Evolutionary conservation across 2,888 invertebrate genomes (phyloP), one percentile per base, ranked within the genome.

Genomic region (Andrena praecox): DNA sequence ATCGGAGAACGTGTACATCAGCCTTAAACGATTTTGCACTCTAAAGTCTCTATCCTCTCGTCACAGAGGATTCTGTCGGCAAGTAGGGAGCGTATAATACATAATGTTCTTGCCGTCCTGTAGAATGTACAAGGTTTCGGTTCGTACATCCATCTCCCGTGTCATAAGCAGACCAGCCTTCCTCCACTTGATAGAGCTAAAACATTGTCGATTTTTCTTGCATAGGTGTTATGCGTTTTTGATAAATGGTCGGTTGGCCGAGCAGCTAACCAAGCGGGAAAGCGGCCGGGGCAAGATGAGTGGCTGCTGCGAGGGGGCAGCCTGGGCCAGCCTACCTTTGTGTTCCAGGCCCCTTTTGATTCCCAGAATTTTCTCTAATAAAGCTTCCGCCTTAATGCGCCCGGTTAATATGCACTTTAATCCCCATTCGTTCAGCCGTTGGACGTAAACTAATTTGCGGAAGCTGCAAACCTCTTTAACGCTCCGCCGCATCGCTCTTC

Each of bases 191-290:
- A 77, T 60, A 54, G 84, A 85, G 88, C 88, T 88, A 89, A 90
- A 91, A 91, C 91, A 90, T 89, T 87, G 89, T 90, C 91, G 90
- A 91, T 91, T 91, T 91, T 91, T 91, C 91, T 91, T 90, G 90
- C 91, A 91, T 91, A 90, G 89, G 89, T 90, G 89, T 90, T 89
- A 85, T 72, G 87, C 87, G 85, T 85, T 87, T 90, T 90, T 91
- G 91, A 91, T 91, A 90, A 91, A 91, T 91, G 90, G 86, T 85
- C 72, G 76, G 79, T 75, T 72, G 74, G 82, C 66, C 82, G 77
- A 66, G 67, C 69, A 79, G 71, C 66, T 69, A 76, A 68, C 74
- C 76, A 52, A 70, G 35, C 70, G 54, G 33, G 50, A 63, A 54
- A 66, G 50, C 56, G 48, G 60, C 50, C 12, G 20, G 59, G 12